These are phyloP conservation scores for Hycleus cichorii DNA, from an alignment of 1,140 invertebrate species.

Conservation along the genomic window DNA sequence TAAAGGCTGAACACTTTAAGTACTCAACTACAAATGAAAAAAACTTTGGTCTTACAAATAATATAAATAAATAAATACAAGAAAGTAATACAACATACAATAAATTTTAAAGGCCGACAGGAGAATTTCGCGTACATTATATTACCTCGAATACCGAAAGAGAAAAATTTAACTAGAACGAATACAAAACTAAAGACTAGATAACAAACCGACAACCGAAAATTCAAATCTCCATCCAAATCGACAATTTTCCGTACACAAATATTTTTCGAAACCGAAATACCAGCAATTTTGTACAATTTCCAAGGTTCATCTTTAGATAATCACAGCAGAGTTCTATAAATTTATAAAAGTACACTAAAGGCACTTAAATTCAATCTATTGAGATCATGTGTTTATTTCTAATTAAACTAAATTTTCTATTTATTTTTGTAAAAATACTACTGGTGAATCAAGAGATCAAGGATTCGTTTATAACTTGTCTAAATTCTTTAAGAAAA, in stretches of 20 bases:
- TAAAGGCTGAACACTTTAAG: slow-evolving; percentile 13
- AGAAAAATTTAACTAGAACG: slow-evolving; percentile 9
- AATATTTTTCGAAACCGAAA: not conserved
- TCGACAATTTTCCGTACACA: slow-evolving; percentile 3
- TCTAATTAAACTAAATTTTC: too few relatives aligned
- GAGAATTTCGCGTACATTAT: slow-evolving; percentile 7
- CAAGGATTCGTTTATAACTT: too few relatives aligned
- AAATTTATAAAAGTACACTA: not conserved
- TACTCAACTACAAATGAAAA: slow-evolving; percentile 8
- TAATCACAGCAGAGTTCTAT: slow-evolving; percentile 11
- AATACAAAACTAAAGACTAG: slow-evolving; percentile 17
- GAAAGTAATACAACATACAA: slow-evolving; percentile 7
- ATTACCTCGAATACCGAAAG: slow-evolving; percentile 5
- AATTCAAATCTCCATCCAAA: not conserved
- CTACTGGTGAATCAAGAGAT: too few relatives aligned
- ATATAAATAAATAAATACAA: slow-evolving; percentile 12
- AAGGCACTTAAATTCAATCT: too few relatives aligned
- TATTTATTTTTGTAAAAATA: too few relatives aligned
- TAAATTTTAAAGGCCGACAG: too few relatives aligned
- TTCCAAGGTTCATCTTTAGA: slow-evolving; percentile 3
- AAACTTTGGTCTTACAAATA: slow-evolving; percentile 13
- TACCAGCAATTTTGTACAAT: slow-evolving; percentile 9
- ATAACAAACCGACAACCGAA: slow-evolving; percentile 16
- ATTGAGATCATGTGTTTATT: too few relatives aligned
- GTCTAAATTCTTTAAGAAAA: not conserved